A percentile compares a stretch with the other conserved stretches of the same genome.
Conservation (phyloP, 2,797 vertebrate genomes). For the Eleutherodactylus coqui region DNA sequence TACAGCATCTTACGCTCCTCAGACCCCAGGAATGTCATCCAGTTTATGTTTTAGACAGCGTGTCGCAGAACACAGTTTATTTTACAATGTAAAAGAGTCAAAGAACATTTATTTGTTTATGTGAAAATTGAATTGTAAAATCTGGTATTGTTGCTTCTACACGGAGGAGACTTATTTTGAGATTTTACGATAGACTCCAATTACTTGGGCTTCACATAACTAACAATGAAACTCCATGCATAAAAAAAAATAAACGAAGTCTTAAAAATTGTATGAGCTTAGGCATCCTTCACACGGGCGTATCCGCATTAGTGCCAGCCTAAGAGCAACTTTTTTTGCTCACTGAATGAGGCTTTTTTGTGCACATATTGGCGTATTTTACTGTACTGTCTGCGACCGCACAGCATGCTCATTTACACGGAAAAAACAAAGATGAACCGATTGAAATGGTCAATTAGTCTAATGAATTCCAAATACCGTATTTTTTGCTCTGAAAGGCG, state of each 20-base stretch:
- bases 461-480: too few species aligned
- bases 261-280: too few species aligned
- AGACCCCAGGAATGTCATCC: slow-evolving; percentile 39
- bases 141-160: neutral
- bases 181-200: neutral
- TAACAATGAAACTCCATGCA: neutral
- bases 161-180: neutral
- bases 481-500: too few species aligned
- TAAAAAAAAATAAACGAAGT: neutral
- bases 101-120: neutral
- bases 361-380: too few species aligned
- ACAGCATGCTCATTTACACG: too few species aligned
- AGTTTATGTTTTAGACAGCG: slow-evolving; percentile 44
- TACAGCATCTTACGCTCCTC: slow-evolving; percentile 61
- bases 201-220: neutral
- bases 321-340: too few species aligned
- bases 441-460: too few species aligned
- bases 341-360: too few species aligned
- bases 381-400: too few species aligned
- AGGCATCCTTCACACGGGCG: too few species aligned
- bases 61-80: neutral
- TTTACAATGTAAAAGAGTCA: slow-evolving; percentile 35
- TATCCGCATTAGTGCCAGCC: too few species aligned
- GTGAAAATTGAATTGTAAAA: neutral
- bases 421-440: too few species aligned